Evolutionary conservation across 2,797 vertebrate genomes (phyloP).

Genomic region (Parauchenoglanis punctatus): DNA sequence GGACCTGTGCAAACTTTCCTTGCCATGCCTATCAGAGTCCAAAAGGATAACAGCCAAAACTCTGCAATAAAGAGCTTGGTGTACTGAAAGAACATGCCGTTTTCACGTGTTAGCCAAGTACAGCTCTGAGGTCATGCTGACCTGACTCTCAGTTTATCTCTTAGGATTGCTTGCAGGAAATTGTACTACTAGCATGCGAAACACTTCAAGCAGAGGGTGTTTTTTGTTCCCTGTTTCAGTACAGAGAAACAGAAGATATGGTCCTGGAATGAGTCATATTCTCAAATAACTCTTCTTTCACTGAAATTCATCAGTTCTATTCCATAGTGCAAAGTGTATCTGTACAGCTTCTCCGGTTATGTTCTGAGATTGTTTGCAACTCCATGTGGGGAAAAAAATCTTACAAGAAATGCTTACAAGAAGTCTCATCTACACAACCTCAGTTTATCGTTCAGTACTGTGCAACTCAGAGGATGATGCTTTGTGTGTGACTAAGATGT

Average conservation of each 20-base stretch:
- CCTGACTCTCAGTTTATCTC: slow-evolving; percentile 58
- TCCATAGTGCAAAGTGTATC: background rate
- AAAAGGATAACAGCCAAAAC: slow-evolving; percentile 59
- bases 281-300: background rate
- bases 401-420: background rate
- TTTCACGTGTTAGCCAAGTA: slow-evolving; percentile 62
- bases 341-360: background rate
- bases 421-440: background rate
- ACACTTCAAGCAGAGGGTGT: background rate
- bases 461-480: background rate
- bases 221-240: background rate
- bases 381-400: background rate
- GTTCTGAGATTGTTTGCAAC: background rate
- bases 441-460: background rate
- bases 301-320: background rate
- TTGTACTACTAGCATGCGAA: slow-evolving; percentile 29
- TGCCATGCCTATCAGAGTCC: slow-evolving; percentile 51
- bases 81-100: slow-evolving; percentile 62
- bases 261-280: background rate
- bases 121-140: slow-evolving; percentile 62
- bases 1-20: slow-evolving; percentile 23
- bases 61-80: slow-evolving; percentile 53
- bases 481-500: background rate
- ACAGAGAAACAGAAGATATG: background rate
- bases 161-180: slow-evolving; percentile 23